These are phyloP conservation scores for Gasterosteus nipponicus DNA, from an alignment of 2,113 vertebrate genomes.

Conservation along the genomic window DNA sequence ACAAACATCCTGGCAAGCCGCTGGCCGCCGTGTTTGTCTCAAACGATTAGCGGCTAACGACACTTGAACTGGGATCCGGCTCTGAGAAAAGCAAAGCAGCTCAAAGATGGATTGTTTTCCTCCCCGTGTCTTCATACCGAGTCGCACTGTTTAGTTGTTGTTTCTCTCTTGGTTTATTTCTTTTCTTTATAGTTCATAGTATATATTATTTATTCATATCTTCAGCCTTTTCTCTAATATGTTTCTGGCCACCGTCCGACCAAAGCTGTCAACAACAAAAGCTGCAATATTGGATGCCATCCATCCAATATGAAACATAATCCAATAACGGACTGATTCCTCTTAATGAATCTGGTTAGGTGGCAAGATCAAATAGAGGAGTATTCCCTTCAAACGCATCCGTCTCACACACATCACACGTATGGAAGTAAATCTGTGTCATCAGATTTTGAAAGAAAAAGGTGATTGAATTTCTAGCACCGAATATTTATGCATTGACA, in stretches of 20 bases:
- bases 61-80: conserved; percentile 48
- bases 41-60: conserved; percentile 30
- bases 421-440: too few relatives aligned
- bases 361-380: conserved; percentile 64
- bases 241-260: conserved; percentile 2
- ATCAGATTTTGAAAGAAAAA: too few relatives aligned
- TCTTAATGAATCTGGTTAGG: conserved; percentile 71
- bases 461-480: too few relatives aligned
- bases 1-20: conserved; percentile 46
- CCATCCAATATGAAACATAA: conserved; percentile 70
- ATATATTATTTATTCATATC: background rate
- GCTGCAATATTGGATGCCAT: conserved; percentile 63
- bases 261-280: conserved; percentile 62
- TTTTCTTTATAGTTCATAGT: background rate
- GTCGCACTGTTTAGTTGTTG: background rate
- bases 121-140: background rate
- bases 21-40: conserved; percentile 50
- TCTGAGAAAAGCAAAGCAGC: background rate
- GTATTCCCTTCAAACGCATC: conserved; percentile 63
- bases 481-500: too few relatives aligned
- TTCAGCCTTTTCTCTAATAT: background rate
- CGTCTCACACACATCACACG: conserved; percentile 58
- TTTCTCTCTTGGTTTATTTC: background rate
- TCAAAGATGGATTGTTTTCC: background rate
- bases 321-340: conserved; percentile 68